Evolutionary conservation across 2,797 vertebrate genomes (phyloP).

Genomic region (Nyctalus aviator): DNA sequence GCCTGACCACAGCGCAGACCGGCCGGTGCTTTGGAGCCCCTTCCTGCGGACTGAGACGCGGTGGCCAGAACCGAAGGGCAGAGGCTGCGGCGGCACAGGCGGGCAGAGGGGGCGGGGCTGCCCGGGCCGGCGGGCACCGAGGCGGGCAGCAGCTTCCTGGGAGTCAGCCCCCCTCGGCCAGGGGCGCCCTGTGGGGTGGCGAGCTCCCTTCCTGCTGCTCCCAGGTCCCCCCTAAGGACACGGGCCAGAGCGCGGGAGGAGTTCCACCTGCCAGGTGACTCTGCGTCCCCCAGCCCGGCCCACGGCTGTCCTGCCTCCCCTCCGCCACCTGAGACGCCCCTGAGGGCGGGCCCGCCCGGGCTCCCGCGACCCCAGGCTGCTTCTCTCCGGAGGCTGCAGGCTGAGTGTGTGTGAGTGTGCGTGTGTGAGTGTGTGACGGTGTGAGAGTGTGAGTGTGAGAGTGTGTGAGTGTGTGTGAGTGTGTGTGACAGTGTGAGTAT

Average conservation of each 20-base stretch:
- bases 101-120: neutral
- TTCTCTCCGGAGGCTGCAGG: neutral
- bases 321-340: neutral
- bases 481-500: no score
- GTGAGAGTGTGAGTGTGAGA: no score
- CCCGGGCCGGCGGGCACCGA: no score
- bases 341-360: neutral
- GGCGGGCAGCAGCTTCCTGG: neutral
- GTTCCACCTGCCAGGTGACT: neutral
- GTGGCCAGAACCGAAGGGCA: constrained; percentile 64
- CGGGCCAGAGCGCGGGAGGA: neutral
- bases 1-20: constrained; percentile 25
- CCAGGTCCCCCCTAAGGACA: neutral
- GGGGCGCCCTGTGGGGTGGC: neutral
- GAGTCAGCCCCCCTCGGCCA: neutral
- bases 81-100: constrained; percentile 29
- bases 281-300: neutral
- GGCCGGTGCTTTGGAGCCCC: constrained; percentile 56
- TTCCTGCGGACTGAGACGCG: constrained; percentile 67
- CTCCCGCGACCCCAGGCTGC: neutral
- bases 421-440: no score
- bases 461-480: no score
- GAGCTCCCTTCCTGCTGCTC: neutral
- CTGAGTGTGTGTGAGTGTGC: neutral
- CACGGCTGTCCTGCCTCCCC: neutral